A percentile compares a stretch with the other conserved stretches of the same genome.
phyloP scores from a whole-genome alignment of 1,140 invertebrate genomes.

The Drosophila chauvacae region DNA sequence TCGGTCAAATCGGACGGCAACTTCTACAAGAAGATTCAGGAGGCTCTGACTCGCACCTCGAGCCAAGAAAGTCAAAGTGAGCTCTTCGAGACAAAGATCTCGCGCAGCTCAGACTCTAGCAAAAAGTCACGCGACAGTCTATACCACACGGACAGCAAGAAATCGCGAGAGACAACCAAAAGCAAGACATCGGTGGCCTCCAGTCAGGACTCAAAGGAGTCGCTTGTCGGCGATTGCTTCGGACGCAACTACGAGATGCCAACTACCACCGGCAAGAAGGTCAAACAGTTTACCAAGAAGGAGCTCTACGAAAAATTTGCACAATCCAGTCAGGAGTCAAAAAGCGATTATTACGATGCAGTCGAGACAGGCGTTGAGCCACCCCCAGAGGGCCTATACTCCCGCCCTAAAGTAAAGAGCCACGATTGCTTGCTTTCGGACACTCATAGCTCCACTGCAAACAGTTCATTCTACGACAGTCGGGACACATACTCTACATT shows the following conservation, averaged over 20 bases:
- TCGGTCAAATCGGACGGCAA: constrained; percentile 88
- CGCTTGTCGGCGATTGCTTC: constrained; percentile 76
- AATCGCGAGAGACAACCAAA: constrained; percentile 87
- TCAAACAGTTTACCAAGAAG: constrained; percentile 79
- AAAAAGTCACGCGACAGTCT: constrained; percentile 87
- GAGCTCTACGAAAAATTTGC: constrained; percentile 85
- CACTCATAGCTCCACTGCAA: constrained; percentile 85
- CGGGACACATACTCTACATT: constrained; percentile 88
- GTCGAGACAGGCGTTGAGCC: constrained; percentile 55
- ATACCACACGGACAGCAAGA: constrained; percentile 88
- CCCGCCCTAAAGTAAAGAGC: constrained; percentile 85
- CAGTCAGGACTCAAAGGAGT: constrained; percentile 88
- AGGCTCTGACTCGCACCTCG: constrained; percentile 87
- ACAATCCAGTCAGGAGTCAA: constrained; percentile 88
- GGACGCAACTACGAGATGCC: constrained; percentile 84
- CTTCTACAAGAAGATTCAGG: constrained; percentile 88
- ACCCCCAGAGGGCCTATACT: constrained; percentile 56
- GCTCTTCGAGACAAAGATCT: constrained; percentile 88
- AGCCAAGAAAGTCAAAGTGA: constrained; percentile 89
- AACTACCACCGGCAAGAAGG: constrained; percentile 81
- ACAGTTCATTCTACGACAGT: constrained; percentile 87
- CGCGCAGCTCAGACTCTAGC: constrained; percentile 87
- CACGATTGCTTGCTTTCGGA: constrained; percentile 87
- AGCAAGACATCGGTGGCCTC: constrained; percentile 87
- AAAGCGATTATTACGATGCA: constrained; percentile 87